phyloP scores from a whole-genome alignment of 2,797 vertebrate genomes.

The Hozukius guyotensis region DNA sequence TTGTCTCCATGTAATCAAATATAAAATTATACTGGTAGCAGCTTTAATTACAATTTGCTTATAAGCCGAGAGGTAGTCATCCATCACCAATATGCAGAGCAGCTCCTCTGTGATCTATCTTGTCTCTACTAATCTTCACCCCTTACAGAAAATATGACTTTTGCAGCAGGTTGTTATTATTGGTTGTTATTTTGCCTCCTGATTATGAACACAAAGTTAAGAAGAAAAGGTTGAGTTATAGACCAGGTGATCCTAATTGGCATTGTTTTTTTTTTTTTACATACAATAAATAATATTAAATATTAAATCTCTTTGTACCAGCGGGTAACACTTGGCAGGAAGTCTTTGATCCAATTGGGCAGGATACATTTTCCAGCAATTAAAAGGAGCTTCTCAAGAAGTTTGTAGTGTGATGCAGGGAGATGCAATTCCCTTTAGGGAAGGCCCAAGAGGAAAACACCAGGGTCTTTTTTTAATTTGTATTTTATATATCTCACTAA shows the following conservation, averaged over 20 bases:
- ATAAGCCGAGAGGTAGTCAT: slow-evolving; percentile 25
- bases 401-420: not conserved
- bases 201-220: not conserved
- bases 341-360: not conserved
- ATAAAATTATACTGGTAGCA: slow-evolving; percentile 2
- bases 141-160: not conserved
- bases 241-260: not conserved
- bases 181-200: not conserved
- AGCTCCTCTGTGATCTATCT: slow-evolving; percentile 21
- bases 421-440: not conserved
- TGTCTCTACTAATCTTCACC: slow-evolving; percentile 14
- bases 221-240: not conserved
- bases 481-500: not conserved
- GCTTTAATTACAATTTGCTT: slow-evolving; percentile 51
- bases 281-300: not conserved
- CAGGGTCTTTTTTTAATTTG: not conserved
- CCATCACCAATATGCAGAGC: slow-evolving; percentile 27
- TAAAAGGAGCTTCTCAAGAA: not conserved
- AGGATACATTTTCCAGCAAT: not conserved
- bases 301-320: not conserved
- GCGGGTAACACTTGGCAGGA: not conserved
- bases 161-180: not conserved
- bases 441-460: not conserved
- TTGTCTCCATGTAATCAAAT: slow-evolving; percentile 30
- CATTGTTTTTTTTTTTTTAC: not conserved